Evolutionary conservation across 2,113 vertebrate species (phyloP).

Genomic region (Lampris incognitus): DNA sequence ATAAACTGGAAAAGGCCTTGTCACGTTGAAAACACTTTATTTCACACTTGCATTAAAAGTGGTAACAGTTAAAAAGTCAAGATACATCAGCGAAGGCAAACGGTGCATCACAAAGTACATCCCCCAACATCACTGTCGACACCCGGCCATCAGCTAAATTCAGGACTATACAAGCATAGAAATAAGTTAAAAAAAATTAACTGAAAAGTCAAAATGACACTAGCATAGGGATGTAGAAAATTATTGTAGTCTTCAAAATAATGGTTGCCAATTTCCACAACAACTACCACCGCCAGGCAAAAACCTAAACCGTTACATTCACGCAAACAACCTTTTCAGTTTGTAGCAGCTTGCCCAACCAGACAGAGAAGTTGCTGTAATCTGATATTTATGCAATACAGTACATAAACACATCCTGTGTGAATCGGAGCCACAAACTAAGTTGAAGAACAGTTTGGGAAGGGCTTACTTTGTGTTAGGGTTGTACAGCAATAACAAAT

Average conservation of each 20-base stretch:
- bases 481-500: conserved; percentile 40
- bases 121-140: not conserved
- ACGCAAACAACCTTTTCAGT: conserved; percentile 1
- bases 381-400: conserved; percentile 18
- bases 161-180: conserved; percentile 27
- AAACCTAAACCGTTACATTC: conserved; percentile 26
- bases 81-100: conserved; percentile 27
- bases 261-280: conserved; percentile 35
- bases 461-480: conserved; percentile 30
- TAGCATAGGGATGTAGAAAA: conserved; percentile 52
- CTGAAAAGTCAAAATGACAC: conserved; percentile 32
- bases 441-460: conserved; percentile 9
- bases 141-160: conserved; percentile 36
- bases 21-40: conserved; percentile 13
- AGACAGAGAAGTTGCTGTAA: conserved; percentile 22
- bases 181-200: conserved; percentile 66
- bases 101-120: conserved; percentile 11
- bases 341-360: conserved; percentile 4
- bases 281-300: conserved; percentile 21
- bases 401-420: not conserved
- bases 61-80: conserved; percentile 17
- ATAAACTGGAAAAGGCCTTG: too few species aligned
- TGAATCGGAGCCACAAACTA: conserved; percentile 2
- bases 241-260: conserved; percentile 34
- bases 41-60: conserved; percentile 50